Percentiles rank a stretch among this genome's conserved stretches.
Conservation (phyloP, 2,888 invertebrate species). For the Oxytorus armatus region DNA sequence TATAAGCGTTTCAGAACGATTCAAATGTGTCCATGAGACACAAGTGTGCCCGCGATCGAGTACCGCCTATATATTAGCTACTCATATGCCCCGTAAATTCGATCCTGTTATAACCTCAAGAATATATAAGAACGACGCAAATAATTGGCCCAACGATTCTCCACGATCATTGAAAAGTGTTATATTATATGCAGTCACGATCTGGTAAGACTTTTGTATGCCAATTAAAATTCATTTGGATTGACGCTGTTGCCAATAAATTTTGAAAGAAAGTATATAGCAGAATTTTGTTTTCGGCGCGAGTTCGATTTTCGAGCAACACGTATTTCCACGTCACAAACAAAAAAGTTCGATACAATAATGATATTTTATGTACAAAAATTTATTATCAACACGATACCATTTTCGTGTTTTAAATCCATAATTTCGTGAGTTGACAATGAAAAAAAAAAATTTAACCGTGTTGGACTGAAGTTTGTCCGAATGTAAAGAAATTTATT, state of each 20-base stretch:
- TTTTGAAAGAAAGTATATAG: neutral
- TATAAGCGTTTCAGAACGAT: slow-evolving; percentile 43
- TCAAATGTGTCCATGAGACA: slow-evolving; percentile 36
- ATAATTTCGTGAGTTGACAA: neutral
- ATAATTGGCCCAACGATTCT: slow-evolving; percentile 50
- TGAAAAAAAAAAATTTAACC: neutral
- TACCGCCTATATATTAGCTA: slow-evolving; percentile 31
- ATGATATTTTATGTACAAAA: neutral
- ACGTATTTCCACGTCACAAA: neutral
- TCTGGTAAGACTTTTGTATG: slow-evolving; percentile 25
- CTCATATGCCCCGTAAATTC: slow-evolving; percentile 54
- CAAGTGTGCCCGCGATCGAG: slow-evolving; percentile 36
- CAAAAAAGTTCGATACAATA: neutral
- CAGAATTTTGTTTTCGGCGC: neutral
- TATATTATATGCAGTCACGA: slow-evolving; percentile 3
- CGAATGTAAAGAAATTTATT: neutral
- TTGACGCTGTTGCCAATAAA: slow-evolving; percentile 30
- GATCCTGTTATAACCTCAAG: slow-evolving; percentile 22
- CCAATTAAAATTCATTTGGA: slow-evolving; percentile 52
- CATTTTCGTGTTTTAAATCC: neutral
- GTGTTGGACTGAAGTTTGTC: neutral
- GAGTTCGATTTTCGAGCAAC: neutral
- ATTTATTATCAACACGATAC: neutral
- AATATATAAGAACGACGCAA: slow-evolving; percentile 43
- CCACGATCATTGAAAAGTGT: slow-evolving; percentile 48